Evolutionary conservation across 37 sponge, comb jelly and placozoan species (phyloP).

Genomic region (Petrosia ficiformis): DNA sequence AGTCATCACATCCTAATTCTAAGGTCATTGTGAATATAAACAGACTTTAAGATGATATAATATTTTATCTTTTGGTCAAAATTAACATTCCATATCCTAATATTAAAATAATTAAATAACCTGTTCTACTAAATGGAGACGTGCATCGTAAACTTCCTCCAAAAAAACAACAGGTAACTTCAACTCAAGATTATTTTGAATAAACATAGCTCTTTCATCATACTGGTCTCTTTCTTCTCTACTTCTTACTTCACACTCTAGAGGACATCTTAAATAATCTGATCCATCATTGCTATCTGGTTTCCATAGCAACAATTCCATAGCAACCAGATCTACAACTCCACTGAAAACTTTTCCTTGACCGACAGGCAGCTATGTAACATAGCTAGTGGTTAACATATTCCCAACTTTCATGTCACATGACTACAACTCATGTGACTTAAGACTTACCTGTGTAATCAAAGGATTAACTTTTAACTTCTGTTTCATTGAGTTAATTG

Average conservation of each 20-base stretch:
- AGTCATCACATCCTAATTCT: too few relatives aligned
- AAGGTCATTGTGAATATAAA: too few relatives aligned
- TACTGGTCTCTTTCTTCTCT: too few relatives aligned
- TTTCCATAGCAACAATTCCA: conserved; percentile 56
- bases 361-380: conserved; percentile 67
- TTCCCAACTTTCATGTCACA: background rate
- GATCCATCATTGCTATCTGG: conserved; percentile 18
- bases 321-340: conserved; percentile 67
- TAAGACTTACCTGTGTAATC: conserved; percentile 35
- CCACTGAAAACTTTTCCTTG: conserved; percentile 62
- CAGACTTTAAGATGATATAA: too few relatives aligned
- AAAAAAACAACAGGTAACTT: too few relatives aligned
- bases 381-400: too few relatives aligned
- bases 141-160: conserved; percentile 12
- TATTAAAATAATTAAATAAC: conserved; percentile 9
- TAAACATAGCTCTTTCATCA: too few relatives aligned
- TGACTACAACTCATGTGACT: background rate
- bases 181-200: too few relatives aligned
- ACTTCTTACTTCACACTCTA: background rate
- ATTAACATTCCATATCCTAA: too few relatives aligned
- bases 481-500: conserved; percentile 56
- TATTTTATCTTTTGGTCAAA: too few relatives aligned
- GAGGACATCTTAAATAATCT: conserved; percentile 20
- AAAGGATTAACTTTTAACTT: conserved; percentile 55
- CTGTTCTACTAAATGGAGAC: conserved; percentile 34